A percentile compares a stretch with the other conserved stretches of the same genome.
phyloP scores from a whole-genome alignment of 2,113 vertebrate genomes.

The Semicossyphus pulcher region DNA sequence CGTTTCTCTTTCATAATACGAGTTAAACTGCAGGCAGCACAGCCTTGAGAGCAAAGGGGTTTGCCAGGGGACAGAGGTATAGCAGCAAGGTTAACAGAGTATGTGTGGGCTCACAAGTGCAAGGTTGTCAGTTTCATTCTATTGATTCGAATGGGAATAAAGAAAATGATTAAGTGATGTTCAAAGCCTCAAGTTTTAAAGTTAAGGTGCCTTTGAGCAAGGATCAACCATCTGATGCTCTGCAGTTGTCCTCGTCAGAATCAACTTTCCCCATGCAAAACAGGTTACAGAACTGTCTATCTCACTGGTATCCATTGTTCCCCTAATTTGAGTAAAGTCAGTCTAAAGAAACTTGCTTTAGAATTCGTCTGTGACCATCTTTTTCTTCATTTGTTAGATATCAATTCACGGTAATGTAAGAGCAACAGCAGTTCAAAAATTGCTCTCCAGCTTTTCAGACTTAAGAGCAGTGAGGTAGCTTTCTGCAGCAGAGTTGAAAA shows the following conservation, averaged over 20 bases:
- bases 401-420: neutral
- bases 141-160: neutral
- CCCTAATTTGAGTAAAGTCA: too few relatives aligned
- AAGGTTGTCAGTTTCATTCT: slow-evolving; percentile 12
- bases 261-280: neutral
- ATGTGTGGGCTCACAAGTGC: slow-evolving; percentile 10
- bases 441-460: neutral
- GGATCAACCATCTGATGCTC: slow-evolving; percentile 4
- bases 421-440: neutral
- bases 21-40: slow-evolving; percentile 24
- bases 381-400: neutral
- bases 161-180: slow-evolving; percentile 17
- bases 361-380: neutral
- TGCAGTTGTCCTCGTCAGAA: neutral
- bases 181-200: neutral
- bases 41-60: neutral
- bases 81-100: neutral
- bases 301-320: too few relatives aligned
- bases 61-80: slow-evolving; percentile 1
- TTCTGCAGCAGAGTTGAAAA: neutral
- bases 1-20: slow-evolving; percentile 16
- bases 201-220: neutral
- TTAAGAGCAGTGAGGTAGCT: neutral
- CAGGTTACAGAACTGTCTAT: neutral
- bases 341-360: neutral